Evolutionary conservation across 2,888 invertebrate species (phyloP).

Genomic region (Polia nebulosa): DNA sequence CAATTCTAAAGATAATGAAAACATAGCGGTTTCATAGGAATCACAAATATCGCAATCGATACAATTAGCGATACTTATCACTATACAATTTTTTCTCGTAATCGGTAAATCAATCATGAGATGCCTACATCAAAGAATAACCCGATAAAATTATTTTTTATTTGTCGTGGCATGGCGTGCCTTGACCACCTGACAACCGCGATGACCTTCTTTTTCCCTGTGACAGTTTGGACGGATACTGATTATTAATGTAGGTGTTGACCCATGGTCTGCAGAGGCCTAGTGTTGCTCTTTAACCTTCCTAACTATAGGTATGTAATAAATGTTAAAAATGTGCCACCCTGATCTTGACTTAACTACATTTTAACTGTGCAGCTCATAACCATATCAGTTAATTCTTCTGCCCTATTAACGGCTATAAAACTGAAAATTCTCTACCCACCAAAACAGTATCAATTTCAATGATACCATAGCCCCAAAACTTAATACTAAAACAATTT

Average conservation of each 20-base stretch:
- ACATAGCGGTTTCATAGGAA: not conserved
- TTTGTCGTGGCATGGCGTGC: not conserved
- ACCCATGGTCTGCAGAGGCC: not conserved
- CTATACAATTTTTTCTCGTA: not conserved
- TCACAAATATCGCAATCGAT: slow-evolving; percentile 2
- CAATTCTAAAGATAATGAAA: too few relatives aligned
- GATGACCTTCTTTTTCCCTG: not conserved
- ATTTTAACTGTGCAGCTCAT: not conserved
- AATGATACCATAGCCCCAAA: slow-evolving; percentile 2
- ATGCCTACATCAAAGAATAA: too few relatives aligned
- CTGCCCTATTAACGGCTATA: not conserved
- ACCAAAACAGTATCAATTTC: slow-evolving; percentile 14
- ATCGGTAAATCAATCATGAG: slow-evolving; percentile 11
- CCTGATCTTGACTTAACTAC: not conserved
- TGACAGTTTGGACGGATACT: not conserved
- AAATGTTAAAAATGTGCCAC: not conserved
- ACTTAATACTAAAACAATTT: slow-evolving; percentile 62
- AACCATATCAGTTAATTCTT: not conserved
- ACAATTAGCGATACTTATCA: slow-evolving; percentile 2
- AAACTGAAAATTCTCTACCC: not conserved
- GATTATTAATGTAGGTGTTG: not conserved
- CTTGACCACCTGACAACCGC: not conserved
- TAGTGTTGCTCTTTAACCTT: not conserved
- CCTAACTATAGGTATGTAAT: not conserved
- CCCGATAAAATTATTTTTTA: too few relatives aligned